Evolutionary conservation across 2,797 vertebrate genomes (phyloP).

Genomic region (Gallirallus australis): DNA sequence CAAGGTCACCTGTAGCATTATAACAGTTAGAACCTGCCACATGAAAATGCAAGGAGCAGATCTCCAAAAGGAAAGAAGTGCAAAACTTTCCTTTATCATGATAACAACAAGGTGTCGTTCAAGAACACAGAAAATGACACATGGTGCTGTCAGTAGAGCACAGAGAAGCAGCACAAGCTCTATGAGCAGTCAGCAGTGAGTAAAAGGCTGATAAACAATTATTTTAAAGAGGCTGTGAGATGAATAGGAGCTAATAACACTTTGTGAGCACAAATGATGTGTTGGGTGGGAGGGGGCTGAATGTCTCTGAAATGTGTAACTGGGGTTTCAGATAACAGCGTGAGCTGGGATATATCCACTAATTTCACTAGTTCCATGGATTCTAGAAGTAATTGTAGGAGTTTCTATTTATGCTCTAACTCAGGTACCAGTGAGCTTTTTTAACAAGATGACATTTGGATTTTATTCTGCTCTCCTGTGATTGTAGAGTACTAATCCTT

Average conservation of each 20-base stretch:
- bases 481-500: conserved; percentile 2
- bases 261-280: not conserved
- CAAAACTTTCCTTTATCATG: not conserved
- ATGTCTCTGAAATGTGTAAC: not conserved
- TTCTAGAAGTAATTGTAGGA: not conserved
- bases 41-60: not conserved
- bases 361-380: not conserved
- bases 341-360: not conserved
- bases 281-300: not conserved
- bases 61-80: not conserved
- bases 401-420: not conserved
- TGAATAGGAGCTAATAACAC: not conserved
- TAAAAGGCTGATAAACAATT: not conserved
- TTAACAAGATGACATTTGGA: not conserved
- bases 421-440: not conserved
- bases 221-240: not conserved
- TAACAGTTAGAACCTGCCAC: not conserved
- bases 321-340: not conserved
- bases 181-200: not conserved
- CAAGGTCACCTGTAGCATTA: not conserved
- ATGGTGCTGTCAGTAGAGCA: not conserved
- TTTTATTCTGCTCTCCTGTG: not conserved
- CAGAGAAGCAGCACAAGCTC: not conserved
- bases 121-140: not conserved
- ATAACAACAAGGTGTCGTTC: fast-evolving